phyloP scores from a whole-genome alignment of 2,113 vertebrate species.

The Ageneiosus marmoratus region DNA sequence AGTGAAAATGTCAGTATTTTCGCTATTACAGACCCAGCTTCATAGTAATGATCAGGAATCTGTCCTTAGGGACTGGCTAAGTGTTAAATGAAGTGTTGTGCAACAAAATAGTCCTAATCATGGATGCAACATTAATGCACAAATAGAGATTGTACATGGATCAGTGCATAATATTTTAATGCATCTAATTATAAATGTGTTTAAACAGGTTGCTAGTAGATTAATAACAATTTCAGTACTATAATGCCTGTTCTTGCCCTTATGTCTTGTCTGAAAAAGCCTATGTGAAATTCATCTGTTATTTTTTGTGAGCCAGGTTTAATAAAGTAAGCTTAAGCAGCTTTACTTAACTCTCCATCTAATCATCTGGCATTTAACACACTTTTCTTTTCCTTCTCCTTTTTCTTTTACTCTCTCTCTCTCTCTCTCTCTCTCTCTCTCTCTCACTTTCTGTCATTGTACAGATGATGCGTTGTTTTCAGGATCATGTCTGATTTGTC shows the following conservation, averaged over 20 bases:
- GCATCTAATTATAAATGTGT: background rate
- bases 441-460: constrained; percentile 5
- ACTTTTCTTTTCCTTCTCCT: too few species aligned
- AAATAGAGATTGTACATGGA: background rate
- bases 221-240: background rate
- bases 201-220: background rate
- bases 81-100: background rate
- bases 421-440: background rate
- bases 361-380: background rate
- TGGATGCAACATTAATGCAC: too few species aligned
- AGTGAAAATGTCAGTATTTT: background rate
- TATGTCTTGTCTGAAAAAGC: background rate
- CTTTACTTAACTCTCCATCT: background rate
- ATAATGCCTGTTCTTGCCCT: background rate
- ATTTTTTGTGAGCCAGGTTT: background rate
- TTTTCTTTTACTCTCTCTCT: background rate
- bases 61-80: background rate
- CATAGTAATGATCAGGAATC: background rate
- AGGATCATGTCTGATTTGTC: background rate
- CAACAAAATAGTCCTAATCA: background rate
- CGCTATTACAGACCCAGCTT: background rate
- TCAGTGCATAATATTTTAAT: background rate
- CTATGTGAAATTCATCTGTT: background rate
- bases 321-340: background rate
- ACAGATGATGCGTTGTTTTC: background rate